Evolutionary conservation across 1,140 invertebrate genomes (phyloP), one percentile per base, ranked within the genome.

Genomic region (Drosophila guanche): DNA sequence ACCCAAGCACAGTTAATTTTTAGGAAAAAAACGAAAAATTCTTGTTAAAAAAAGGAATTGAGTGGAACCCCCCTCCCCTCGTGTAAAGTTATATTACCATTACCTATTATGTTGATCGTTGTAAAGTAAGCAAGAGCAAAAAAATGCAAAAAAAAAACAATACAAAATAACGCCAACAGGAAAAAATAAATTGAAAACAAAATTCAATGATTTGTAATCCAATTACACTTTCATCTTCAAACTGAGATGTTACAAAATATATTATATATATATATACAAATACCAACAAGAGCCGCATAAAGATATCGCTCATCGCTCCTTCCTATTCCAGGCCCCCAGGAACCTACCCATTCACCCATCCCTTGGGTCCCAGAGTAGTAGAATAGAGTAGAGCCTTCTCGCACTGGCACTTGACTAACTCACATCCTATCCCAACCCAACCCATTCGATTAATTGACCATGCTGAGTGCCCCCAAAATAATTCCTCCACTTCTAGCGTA

Each of bases 71-170:
- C 53, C 79, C 65, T 46, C 23, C 59, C 53, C 79, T 68, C 48
- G 66, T 88, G 83, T 88, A 88, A 76, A 79, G 71, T 86, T 88
- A 78, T 81, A 86, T 88, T 86, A 88, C 78, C 73, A 77, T 59
- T 73, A 84, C 79, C 66, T 84, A 84, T 84, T 84, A 78, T 86
- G 84, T 88, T 88, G 73, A 79, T 88, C 70, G 76, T 88, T 86
- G 73, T 88, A 88, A 88, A 74, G 66, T 72, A 79, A 88, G 66
- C 61, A 46, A 55, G 50, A 55, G 66, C 48, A 55, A 66, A 75
- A 50, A 57, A 75, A 66, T 42, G 27, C 59, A 67, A 66, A 75
- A 45, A 20, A 20, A 33, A 20, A 75, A 50, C 52, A 75, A 66
- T 42, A 23, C 59, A 67, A 66, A 75, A 45, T 20, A 20, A 42